Evolutionary conservation across 2,797 vertebrate genomes (phyloP).

Genomic region (Smutsia gigantea): DNA sequence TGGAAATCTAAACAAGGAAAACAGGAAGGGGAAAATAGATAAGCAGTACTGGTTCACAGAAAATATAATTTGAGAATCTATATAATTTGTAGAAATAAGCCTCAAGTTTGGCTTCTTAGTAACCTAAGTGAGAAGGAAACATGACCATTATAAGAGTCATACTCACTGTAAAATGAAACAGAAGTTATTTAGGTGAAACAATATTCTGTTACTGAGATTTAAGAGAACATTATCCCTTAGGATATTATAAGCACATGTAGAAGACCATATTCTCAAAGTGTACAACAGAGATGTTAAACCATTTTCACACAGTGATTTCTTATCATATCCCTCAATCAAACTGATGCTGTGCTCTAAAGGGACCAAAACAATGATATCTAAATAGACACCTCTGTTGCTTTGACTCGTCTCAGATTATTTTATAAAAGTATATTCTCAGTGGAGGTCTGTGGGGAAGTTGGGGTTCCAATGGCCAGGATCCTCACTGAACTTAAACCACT

Average conservation of each 20-base stretch:
- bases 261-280: neutral
- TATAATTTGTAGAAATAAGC: neutral
- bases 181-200: neutral
- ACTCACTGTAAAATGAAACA: neutral
- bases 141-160: neutral
- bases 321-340: neutral
- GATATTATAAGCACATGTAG: neutral
- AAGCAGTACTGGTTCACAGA: neutral
- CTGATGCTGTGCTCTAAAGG: neutral
- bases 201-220: neutral
- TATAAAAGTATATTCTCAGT: neutral
- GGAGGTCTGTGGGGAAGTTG: neutral
- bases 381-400: neutral
- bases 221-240: neutral
- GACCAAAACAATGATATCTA: neutral
- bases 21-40: neutral
- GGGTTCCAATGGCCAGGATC: too few relatives aligned
- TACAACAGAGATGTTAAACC: neutral
- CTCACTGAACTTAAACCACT: too few relatives aligned
- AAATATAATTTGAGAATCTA: neutral
- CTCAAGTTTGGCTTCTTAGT: neutral
- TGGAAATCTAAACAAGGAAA: neutral
- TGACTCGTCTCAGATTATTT: neutral
- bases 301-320: neutral
- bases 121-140: neutral